These are phyloP conservation scores for Linnaemya vulpina DNA, from an alignment of 2,888 invertebrate species.

Conservation along the genomic window DNA sequence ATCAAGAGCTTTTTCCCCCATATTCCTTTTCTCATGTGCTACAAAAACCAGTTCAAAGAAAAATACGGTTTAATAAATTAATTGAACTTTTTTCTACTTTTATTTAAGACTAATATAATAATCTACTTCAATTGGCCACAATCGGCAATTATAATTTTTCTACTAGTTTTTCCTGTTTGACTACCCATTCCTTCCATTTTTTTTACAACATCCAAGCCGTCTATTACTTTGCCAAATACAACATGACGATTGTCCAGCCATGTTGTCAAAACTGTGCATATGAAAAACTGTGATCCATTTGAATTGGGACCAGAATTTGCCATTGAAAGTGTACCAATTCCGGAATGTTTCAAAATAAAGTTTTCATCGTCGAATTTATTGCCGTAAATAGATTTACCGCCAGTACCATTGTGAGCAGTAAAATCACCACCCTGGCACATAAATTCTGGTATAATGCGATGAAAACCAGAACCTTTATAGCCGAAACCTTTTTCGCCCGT, in stretches of 20 bases:
- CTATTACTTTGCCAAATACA: slow-evolving; percentile 94
- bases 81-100: background rate
- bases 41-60: too few relatives aligned
- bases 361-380: slow-evolving; percentile 97
- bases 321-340: slow-evolving; percentile 96
- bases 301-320: slow-evolving; percentile 97
- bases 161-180: slow-evolving; percentile 90
- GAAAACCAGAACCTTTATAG: slow-evolving; percentile 95
- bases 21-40: too few relatives aligned
- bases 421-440: slow-evolving; percentile 99
- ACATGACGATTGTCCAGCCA: slow-evolving; percentile 97
- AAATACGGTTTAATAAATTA: background rate
- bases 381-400: slow-evolving; percentile 84
- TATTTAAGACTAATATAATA: background rate
- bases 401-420: slow-evolving; percentile 96
- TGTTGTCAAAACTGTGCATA: slow-evolving; percentile 94
- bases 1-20: too few relatives aligned
- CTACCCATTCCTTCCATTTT: slow-evolving; percentile 92
- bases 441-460: slow-evolving; percentile 97
- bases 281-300: slow-evolving; percentile 98
- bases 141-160: slow-evolving; percentile 89
- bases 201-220: slow-evolving; percentile 95
- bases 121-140: slow-evolving; percentile 84
- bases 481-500: slow-evolving; percentile 97
- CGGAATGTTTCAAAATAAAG: slow-evolving; percentile 96